Evolutionary conservation across 2,888 invertebrate species (phyloP).

Genomic region (Chrysopilus asiliformis): DNA sequence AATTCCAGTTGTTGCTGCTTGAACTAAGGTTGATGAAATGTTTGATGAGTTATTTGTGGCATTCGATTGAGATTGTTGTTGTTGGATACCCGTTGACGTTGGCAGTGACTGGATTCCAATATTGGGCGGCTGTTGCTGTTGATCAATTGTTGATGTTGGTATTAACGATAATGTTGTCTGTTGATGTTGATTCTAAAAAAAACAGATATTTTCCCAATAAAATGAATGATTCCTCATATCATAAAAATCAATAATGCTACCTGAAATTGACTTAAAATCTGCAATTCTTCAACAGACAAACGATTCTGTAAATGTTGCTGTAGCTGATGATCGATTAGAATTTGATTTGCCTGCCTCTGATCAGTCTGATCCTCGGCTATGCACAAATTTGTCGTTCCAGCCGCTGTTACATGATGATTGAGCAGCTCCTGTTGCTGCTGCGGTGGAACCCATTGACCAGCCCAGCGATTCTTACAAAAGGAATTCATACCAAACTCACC

Average conservation of each 20-base stretch:
- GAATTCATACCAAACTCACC: conserved; percentile 35
- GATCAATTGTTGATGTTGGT: conserved; percentile 28
- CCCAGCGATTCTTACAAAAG: conserved; percentile 35
- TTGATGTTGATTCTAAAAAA: conserved; percentile 23
- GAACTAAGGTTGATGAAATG: conserved; percentile 11
- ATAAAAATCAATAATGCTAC: no score
- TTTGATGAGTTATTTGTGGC: conserved; percentile 11
- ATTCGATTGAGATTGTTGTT: conserved; percentile 11
- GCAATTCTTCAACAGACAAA: conserved; percentile 34
- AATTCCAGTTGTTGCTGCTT: conserved; percentile 9
- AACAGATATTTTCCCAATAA: neutral
- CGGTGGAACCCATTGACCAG: conserved; percentile 27
- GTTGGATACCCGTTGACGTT: conserved; percentile 12
- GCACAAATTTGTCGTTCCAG: conserved; percentile 6
- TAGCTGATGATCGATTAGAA: conserved; percentile 34
- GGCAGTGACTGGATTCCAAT: conserved; percentile 23
- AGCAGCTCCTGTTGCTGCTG: conserved; percentile 19
- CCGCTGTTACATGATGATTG: conserved; percentile 7
- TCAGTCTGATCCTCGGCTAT: conserved; percentile 21
- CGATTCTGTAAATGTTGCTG: conserved; percentile 37
- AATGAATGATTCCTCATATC: no score
- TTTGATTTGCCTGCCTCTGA: conserved; percentile 27
- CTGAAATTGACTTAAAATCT: conserved; percentile 35
- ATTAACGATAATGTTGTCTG: conserved; percentile 31
- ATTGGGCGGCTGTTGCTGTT: conserved; percentile 24